These are phyloP conservation scores for Corythornis cristatus DNA, from an alignment of 2,113 vertebrate genomes.

Conservation along the genomic window DNA sequence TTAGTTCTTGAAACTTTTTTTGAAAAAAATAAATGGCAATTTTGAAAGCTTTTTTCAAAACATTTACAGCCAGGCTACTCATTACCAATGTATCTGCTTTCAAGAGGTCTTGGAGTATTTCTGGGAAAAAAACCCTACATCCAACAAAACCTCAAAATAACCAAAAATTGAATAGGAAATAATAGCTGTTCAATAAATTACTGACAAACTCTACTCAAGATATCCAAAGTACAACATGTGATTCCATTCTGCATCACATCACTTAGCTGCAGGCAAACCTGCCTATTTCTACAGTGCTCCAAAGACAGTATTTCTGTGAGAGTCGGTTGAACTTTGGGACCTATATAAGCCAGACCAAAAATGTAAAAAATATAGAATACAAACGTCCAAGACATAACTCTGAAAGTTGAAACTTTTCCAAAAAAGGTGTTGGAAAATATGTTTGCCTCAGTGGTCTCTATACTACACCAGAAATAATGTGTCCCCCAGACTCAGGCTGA, in stretches of 20 bases:
- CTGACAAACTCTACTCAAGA: background rate
- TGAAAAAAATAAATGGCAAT: background rate
- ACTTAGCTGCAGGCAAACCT: background rate
- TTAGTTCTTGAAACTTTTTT: background rate
- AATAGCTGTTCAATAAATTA: background rate
- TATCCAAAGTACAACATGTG: background rate
- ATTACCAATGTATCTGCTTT: background rate
- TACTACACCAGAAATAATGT: background rate
- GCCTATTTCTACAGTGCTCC: background rate
- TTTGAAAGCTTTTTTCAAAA: background rate
- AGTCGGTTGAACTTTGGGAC: background rate
- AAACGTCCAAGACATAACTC: background rate
- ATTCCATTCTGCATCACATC: background rate
- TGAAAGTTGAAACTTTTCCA: background rate
- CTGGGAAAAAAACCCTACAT: rapidly evolving
- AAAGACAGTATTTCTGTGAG: background rate
- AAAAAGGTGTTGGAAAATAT: background rate
- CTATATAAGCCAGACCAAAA: background rate
- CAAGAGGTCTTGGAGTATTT: background rate
- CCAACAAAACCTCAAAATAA: background rate
- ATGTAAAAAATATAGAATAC: background rate
- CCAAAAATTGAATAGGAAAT: background rate
- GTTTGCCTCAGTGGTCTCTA: background rate
- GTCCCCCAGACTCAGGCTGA: background rate
- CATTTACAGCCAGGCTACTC: background rate